Evolutionary conservation across 2,888 invertebrate species (phyloP).

Genomic region (Elmis aenea): DNA sequence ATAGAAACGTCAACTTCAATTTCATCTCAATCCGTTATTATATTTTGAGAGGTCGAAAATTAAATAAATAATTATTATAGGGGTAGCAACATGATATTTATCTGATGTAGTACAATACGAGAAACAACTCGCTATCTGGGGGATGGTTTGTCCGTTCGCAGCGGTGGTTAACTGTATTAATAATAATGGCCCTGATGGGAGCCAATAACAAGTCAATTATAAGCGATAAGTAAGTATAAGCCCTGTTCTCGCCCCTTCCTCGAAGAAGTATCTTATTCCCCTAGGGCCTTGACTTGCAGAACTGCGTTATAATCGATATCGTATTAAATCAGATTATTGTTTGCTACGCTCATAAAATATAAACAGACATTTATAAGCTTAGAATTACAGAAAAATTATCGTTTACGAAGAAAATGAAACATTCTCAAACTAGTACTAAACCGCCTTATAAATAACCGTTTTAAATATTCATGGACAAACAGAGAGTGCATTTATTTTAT

Average conservation of each 20-base stretch:
- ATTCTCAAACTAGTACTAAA: too few relatives aligned
- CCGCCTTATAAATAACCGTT: too few relatives aligned
- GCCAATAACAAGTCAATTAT: conserved; percentile 32
- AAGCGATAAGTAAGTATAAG: conserved; percentile 30
- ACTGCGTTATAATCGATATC: conserved; percentile 21
- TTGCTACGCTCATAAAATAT: too few relatives aligned
- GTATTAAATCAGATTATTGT: conserved; percentile 22
- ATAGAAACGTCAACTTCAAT: too few relatives aligned
- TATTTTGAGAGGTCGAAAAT: too few relatives aligned
- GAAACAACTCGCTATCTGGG: conserved; percentile 14
- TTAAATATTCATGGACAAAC: too few relatives aligned
- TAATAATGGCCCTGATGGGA: conserved; percentile 29
- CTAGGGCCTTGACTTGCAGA: conserved; percentile 15
- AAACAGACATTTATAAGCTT: too few relatives aligned
- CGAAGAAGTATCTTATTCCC: conserved; percentile 21
- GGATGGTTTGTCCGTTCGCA: conserved; percentile 22
- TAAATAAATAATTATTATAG: conserved; percentile 12
- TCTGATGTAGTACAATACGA: conserved; percentile 16
- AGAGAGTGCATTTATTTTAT: too few relatives aligned
- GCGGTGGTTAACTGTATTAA: conserved; percentile 29
- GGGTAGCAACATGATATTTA: conserved; percentile 15
- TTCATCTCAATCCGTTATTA: too few relatives aligned
- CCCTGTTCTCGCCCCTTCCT: conserved; percentile 18
- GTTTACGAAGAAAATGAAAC: too few relatives aligned
- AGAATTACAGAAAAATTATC: too few relatives aligned